A percentile compares a stretch with the other conserved stretches of the same genome.
Conservation (phyloP, 2,888 invertebrate species). For the Cyrtodaria siliqua region DNA sequence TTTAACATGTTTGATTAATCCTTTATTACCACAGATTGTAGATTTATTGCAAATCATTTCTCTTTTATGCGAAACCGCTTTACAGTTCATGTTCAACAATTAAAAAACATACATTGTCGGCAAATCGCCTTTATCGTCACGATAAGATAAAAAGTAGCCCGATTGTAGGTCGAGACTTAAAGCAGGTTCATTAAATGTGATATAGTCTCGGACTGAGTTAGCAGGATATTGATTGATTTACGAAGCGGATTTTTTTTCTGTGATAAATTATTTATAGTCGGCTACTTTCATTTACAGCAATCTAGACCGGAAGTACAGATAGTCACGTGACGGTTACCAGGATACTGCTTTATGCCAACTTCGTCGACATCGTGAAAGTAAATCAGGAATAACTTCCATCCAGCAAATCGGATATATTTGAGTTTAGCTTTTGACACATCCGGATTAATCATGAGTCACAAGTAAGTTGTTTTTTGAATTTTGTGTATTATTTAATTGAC, state of each 20-base stretch:
- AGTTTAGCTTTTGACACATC: background rate
- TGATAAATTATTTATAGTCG: constrained; percentile 38
- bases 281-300: constrained; percentile 37
- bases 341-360: constrained; percentile 41
- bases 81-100: too few species aligned
- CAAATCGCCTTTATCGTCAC: too few species aligned
- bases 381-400: background rate
- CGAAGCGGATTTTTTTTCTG: constrained; percentile 8
- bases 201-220: too few species aligned
- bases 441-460: constrained; percentile 58
- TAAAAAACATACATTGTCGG: too few species aligned
- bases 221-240: too few species aligned
- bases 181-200: too few species aligned
- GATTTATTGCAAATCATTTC: too few species aligned
- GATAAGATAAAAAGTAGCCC: too few species aligned
- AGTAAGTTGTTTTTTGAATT: constrained; percentile 39
- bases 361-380: constrained; percentile 25
- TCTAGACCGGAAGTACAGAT: constrained; percentile 51
- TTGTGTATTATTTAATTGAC: background rate
- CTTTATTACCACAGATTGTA: too few species aligned
- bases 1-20: too few species aligned
- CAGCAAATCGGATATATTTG: background rate
- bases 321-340: constrained; percentile 57
- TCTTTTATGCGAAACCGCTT: too few species aligned
- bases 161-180: too few species aligned